Conservation (phyloP, 23 tunicate genomes). For the Ascidia mentula region DNA sequence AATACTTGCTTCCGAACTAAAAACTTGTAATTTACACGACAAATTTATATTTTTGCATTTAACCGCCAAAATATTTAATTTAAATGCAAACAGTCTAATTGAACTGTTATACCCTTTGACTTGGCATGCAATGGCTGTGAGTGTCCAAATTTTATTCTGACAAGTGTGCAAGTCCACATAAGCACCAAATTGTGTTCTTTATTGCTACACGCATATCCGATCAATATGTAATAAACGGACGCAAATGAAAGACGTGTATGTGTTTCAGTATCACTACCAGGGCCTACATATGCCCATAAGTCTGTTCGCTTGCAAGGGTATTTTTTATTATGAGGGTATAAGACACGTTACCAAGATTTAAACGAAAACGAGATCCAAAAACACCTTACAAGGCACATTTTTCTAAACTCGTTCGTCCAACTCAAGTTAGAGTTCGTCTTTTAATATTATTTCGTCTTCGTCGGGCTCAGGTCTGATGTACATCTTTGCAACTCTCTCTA, state of each 20-base stretch:
- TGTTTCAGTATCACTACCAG: not conserved
- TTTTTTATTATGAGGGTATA: too few species aligned
- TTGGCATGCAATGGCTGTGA: not conserved
- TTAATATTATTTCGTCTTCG: conserved; percentile 46
- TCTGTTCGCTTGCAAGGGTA: too few species aligned
- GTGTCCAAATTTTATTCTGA: not conserved
- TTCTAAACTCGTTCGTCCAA: too few species aligned
- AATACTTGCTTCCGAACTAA: too few species aligned
- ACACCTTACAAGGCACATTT: too few species aligned
- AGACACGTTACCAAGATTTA: too few species aligned
- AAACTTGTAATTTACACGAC: too few species aligned
- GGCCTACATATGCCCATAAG: too few species aligned
- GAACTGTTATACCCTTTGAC: not conserved
- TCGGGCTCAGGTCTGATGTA: conserved; percentile 66
- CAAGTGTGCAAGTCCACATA: not conserved
- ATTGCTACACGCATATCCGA: not conserved
- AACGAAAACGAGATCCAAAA: too few species aligned
- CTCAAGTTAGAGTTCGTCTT: conserved; percentile 63
- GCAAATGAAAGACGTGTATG: not conserved
- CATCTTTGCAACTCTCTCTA: conserved; percentile 50
- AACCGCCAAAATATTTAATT: too few species aligned
- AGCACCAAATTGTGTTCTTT: not conserved
- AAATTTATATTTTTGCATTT: too few species aligned
- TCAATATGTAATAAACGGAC: not conserved
- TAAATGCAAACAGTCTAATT: not conserved